A percentile compares a stretch with the other conserved stretches of the same genome.
Evolutionary conservation across 2,888 invertebrate genomes (phyloP).

Genomic region (Drosophila paracracens): DNA sequence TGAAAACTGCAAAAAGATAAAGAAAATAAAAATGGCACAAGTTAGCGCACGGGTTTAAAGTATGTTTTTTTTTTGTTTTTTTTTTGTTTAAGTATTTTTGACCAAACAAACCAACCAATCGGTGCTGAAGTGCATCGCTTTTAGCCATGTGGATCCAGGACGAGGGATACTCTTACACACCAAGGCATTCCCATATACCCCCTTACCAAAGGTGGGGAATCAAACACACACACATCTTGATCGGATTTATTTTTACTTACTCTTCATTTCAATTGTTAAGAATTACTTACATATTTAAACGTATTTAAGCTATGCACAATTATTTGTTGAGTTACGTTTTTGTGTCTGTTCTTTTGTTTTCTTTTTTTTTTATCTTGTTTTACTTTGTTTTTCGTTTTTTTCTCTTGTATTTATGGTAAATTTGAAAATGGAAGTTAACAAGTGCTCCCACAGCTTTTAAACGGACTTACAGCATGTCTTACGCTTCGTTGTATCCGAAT

Average conservation of each 20-base stretch:
- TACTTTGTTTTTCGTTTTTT: conserved; percentile 5
- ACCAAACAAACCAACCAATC: conserved; percentile 9
- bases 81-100: conserved; percentile 28
- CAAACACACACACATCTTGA: conserved; percentile 81
- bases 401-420: conserved; percentile 19
- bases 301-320: conserved; percentile 77
- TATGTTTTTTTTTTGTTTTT: conserved; percentile 32
- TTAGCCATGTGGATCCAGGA: conserved; percentile 25
- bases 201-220: conserved; percentile 82
- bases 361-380: conserved; percentile 2
- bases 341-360: conserved; percentile 21
- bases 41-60: conserved; percentile 71
- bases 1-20: conserved; percentile 82
- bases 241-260: conserved; percentile 81
- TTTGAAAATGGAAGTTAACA: conserved; percentile 34
- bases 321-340: conserved; percentile 44
- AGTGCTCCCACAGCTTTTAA: conserved; percentile 35
- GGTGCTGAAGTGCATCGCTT: conserved; percentile 11
- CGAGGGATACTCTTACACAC: conserved; percentile 22
- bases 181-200: conserved; percentile 70
- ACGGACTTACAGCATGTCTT: conserved; percentile 54
- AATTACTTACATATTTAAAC: conserved; percentile 76
- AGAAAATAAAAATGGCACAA: conserved; percentile 78
- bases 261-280: conserved; percentile 73
- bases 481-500: conserved; percentile 48